A percentile compares a stretch with the other conserved stretches of the same genome.
These are phyloP conservation scores for Pomacea canaliculata DNA, from an alignment of 2,888 invertebrate genomes.

Conservation along the genomic window DNA sequence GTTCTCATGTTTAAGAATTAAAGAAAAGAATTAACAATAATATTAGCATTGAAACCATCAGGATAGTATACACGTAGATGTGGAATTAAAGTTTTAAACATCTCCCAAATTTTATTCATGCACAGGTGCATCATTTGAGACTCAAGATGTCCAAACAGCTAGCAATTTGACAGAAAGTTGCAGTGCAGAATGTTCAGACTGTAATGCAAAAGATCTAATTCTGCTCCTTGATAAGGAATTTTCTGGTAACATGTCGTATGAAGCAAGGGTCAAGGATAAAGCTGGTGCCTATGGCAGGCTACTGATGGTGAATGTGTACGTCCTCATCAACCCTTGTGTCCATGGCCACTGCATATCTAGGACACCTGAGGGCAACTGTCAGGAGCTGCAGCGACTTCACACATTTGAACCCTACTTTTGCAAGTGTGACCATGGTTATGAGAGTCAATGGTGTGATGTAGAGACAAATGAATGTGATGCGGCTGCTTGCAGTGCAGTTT, in stretches of 20 bases:
- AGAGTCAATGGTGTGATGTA: conserved; percentile 13
- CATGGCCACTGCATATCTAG: conserved; percentile 6
- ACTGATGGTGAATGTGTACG: conserved; percentile 13
- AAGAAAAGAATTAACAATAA: too few relatives aligned
- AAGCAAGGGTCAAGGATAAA: conserved; percentile 19
- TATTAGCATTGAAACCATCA: too few relatives aligned
- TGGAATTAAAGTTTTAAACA: too few relatives aligned
- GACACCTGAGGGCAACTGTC: background rate
- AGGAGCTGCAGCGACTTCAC: background rate
- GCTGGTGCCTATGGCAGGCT: conserved; percentile 7
- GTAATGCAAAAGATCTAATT: conserved; percentile 8
- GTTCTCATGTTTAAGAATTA: too few relatives aligned
- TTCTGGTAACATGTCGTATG: conserved; percentile 13
- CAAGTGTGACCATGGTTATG: conserved; percentile 11
- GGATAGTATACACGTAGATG: too few relatives aligned
- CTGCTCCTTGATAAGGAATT: background rate
- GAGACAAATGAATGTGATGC: conserved; percentile 16
- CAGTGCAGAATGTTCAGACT: background rate
- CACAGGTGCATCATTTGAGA: too few relatives aligned
- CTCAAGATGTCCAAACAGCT: too few relatives aligned
- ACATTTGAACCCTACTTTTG: conserved; percentile 6
- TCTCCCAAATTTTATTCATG: too few relatives aligned
- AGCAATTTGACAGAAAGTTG: too few relatives aligned
- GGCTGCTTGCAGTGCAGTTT: conserved; percentile 15
- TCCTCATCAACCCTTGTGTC: conserved; percentile 12